Base-by-base conservation (phyloP, 2,113 vertebrate genomes). In the Picathartes gymnocephalus region DNA sequence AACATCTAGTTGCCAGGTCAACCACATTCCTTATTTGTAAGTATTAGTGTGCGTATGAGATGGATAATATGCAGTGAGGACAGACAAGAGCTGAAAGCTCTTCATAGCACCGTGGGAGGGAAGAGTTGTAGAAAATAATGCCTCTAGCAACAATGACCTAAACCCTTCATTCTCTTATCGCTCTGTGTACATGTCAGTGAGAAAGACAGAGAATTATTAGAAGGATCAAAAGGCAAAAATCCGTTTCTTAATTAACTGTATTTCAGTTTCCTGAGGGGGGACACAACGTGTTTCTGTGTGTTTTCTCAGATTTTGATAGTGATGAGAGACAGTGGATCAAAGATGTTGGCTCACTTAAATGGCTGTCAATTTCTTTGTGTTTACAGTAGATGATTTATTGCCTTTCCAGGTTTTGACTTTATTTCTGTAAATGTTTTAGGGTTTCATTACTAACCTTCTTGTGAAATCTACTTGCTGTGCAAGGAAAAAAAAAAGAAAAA, bases 1-100 rank as follows among this genome's bases (percentile, higher is more conserved):
- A 95, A 51, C 48, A 57, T 86, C 69, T 74, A 94, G 90, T 97
- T 97, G 77, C 94, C 90, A 88, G 90, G 79, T 97, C 90, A 95
- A 93, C 91, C 77, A 73, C 81, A 66, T 91, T 80, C 83, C 83
- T 95, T 88, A 88, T 94, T 96, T 68, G 71, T 88, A 73, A 51
- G 28, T 86, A 80, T 96, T 58, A 39, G 35, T 56, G 64, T 74
- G 48, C 23, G 4, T 53, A 45, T 50, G 65, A 71, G 77, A 44
- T 42, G n/a, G 80, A 81, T 95, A 88, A 86, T 65, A 66, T 19
- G 27, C 57, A 94, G 57, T 33, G 39, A 94, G 79, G 70, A 89
- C 56, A 88, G 85, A 65, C 14, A 65, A 74, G 91, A 78, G 53
- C 81, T 95, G 78, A 25, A 56, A 76, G 81, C 53, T 90, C 45